Evolutionary conservation across 1,140 invertebrate genomes (phyloP), one percentile per base, ranked within the genome.

Genomic region (Drosophila bocqueti): DNA sequence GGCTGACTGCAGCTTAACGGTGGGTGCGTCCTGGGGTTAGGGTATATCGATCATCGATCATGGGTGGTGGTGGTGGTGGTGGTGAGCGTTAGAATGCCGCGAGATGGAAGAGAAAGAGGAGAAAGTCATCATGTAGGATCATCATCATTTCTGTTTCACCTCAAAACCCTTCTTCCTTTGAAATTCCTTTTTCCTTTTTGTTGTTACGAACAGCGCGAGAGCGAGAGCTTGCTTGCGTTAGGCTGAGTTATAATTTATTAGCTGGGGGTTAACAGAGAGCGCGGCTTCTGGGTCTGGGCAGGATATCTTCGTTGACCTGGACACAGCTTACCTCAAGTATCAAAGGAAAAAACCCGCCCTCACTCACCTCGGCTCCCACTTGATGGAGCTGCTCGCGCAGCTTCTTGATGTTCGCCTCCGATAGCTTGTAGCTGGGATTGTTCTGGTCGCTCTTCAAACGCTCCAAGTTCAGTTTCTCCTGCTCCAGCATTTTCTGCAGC

Each of bases 401-500:
- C 45, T 84, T 93, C 13, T 83, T 80, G 60, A 93, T 93, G 57
- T 92, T 93, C 36, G 91, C 85, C 76, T 93, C 92, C 18, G 92
- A 92, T 9, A 85, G 49, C 62, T 91, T 91, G 71, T 93, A 92
- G 72, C 91, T 84, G 42, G 83, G 85, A 86, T 93, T 92, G 47
- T 90, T 83, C 52, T 87, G 84, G 45, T 87, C 91, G 52, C 85
- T 80, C 73, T 96, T 94, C 59, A 96, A 93, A 64, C 95, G 95
- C 68, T 96, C 95, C 62, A 97, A 95, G 91, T 96, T 96, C 76
- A 95, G 94, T 86, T 96, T 95, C 81, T 97, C 96, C 80, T 97
- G 95, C 78, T 97, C 96, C 79, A 97, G 93, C 96, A 97, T 97
- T 68, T 96, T 94, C 69, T 96, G 95, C 63, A 97, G 94, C 11